Percentiles rank a stretch among this genome's conserved stretches.
phyloP scores from a whole-genome alignment of 2,888 invertebrate genomes.

The Melipona beecheii region DNA sequence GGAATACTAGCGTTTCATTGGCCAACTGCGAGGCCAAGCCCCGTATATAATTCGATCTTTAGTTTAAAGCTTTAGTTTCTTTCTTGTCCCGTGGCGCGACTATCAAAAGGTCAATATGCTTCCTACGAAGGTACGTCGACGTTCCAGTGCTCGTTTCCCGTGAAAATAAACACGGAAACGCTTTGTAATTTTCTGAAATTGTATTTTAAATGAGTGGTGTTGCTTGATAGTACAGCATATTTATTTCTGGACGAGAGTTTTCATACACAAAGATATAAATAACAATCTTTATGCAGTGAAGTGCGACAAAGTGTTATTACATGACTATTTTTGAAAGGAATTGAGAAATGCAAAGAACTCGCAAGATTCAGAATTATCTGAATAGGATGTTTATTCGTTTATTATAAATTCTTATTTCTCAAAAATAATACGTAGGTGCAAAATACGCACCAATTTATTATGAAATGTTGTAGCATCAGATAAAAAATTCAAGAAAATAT shows the following conservation, averaged over 20 bases:
- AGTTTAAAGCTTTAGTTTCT: conserved; percentile 67
- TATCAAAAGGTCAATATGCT: conserved; percentile 69
- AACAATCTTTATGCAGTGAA: not conserved
- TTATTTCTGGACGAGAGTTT: not conserved
- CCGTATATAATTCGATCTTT: conserved; percentile 78
- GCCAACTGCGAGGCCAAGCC: conserved; percentile 69
- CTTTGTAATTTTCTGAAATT: not conserved
- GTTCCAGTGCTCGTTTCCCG: not conserved
- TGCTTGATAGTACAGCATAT: not conserved
- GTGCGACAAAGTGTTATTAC: conserved; percentile 1
- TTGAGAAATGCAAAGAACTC: not conserved
- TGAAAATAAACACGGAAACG: not conserved
- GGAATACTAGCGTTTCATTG: conserved; percentile 74
- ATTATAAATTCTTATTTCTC: not conserved
- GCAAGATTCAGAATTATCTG: not conserved
- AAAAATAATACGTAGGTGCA: no score
- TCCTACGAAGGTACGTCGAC: conserved; percentile 69
- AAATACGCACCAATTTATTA: not conserved
- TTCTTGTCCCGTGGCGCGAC: conserved; percentile 56
- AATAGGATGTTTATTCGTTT: not conserved
- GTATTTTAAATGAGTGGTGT: not conserved
- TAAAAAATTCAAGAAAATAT: not conserved
- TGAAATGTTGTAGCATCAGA: not conserved
- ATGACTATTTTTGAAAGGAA: not conserved
- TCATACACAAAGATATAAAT: not conserved